phyloP scores from a whole-genome alignment of 2,797 vertebrate genomes.

The Bradypodion ventrale region DNA sequence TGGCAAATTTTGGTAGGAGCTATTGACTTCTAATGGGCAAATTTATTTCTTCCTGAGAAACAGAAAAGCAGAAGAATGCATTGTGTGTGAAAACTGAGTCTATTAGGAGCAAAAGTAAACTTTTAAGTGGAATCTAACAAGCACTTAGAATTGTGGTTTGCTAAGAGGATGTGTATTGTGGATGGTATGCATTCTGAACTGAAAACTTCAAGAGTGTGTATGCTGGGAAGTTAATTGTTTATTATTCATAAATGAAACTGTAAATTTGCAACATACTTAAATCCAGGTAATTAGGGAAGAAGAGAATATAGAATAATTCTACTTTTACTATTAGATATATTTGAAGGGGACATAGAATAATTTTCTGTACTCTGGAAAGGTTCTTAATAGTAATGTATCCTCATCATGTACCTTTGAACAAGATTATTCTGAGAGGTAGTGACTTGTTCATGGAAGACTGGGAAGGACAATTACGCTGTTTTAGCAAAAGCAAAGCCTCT shows the following conservation, averaged over 20 bases:
- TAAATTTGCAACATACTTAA: neutral
- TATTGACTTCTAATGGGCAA: constrained; percentile 47
- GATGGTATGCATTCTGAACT: constrained; percentile 44
- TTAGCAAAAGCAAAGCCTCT: constrained; percentile 1
- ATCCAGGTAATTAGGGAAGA: neutral
- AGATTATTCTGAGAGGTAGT: neutral
- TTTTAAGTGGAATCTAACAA: constrained; percentile 44
- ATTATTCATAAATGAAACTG: constrained; percentile 13
- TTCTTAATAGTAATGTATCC: constrained; percentile 21
- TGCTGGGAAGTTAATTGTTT: constrained; percentile 27
- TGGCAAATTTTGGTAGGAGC: constrained; percentile 55
- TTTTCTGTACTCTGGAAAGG: constrained; percentile 3
- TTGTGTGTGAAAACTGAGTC: constrained; percentile 51
- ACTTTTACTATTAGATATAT: neutral
- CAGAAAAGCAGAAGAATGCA: constrained; percentile 51
- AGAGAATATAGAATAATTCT: neutral
- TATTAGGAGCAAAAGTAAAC: constrained; percentile 53
- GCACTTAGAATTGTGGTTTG: constrained; percentile 61
- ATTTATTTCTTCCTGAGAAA: constrained; percentile 47
- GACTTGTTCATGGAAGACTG: neutral
- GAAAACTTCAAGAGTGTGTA: constrained; percentile 62
- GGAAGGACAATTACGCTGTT: neutral
- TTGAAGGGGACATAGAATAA: constrained; percentile 21
- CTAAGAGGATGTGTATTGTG: constrained; percentile 21
- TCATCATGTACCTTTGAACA: constrained; percentile 7